Evolutionary conservation across 1,140 invertebrate genomes (phyloP), one percentile per base, ranked within the genome.

Genomic region (Radopholus similis): DNA sequence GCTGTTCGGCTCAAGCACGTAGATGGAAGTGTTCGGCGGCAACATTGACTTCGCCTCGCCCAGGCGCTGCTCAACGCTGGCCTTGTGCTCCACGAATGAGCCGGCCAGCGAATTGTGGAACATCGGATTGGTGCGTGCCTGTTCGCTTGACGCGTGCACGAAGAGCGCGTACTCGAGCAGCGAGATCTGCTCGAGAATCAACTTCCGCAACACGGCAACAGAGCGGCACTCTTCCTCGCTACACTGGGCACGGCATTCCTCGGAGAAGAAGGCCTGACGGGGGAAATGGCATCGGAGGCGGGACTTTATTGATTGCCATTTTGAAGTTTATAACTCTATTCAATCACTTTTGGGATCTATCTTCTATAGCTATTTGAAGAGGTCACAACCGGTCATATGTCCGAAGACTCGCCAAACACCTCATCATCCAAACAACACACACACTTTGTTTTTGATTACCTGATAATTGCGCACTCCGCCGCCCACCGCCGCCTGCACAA

Each of bases 161-260:
- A 38, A 73, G n/a, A 73, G 44, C 2, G 73, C 34, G 40, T 70
- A 73, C 47, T 73, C 72, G 18, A 73, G 40, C 40, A 73, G 71
- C 13, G 67, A 32, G 4, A 73, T 53, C 28, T 75, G 72, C 40
- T 70, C 28, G 11, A 49, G 34, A 11, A 73, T 49, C 13, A 75
- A 37, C 0, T n/a, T 4, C 9, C 60, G 62, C 28, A 73, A 34
- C 9, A 23, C n/a, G n/a, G 37, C 30, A 6, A 72, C 66, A 5
- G 38, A 55, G 26, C 40, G 13, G 11, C 38, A 35, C 34, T 73
- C 72, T 18, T 56, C 55, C 30, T 64, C 72, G n/a, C 15, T 64
- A n/a, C 55, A 60, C n/a, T 59, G n/a, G 23, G 30, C 30, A 18
- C 30, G n/a, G n/a, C 63, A 68, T 63, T 74, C 40, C 18, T 75